Base-by-base conservation (phyloP, 2,888 invertebrate species). In the Strigamia maritima region DNA sequence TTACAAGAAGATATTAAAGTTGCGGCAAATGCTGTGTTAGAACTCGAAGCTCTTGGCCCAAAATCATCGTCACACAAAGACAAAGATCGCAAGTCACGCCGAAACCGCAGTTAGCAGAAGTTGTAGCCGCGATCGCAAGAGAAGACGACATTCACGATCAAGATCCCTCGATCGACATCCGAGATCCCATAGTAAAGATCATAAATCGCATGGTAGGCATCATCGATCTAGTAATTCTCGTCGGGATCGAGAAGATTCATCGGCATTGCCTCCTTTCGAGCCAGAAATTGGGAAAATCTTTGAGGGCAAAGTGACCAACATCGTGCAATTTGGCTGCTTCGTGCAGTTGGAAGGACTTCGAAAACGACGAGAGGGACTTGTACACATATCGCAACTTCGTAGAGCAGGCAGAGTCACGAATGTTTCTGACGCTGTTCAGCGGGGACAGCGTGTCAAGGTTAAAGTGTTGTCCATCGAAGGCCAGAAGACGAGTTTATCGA, bases 321-420 rank as follows among this genome's bases (percentile, higher is more conserved):
- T 98, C 82, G 96, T 97, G 78, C 93, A 94, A n/a, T 99, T 98
- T 87, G 99, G 99, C 0, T 98, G 98, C 85, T 99, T 99, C 86
- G 95, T 98, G 0, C 96, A 97, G 87, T 88, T 99, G 26, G 95
- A 97, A 84, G 97, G 97, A 0, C 88, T 99, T 76, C 90, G 91
- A 76, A 92, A 93, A 82, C 90, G 86, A 78, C 94, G 94, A 91
- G 99, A 99, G 86, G 99, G 99, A 0, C 88, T 99, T 0, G 97
- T 98, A 0, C 99, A 99, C 85, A 98, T 99, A 83, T 98, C 98
- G 0, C 88, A 89, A 84, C 87, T 98, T 49, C 88, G 97, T 74
- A 90, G 95, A 0, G 97, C 97, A 87, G 97, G 97, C 0, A 90
- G 98, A 80, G 98, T 99, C 12, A 94, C 94, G 0, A 93, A 94